A percentile compares a stretch with the other conserved stretches of the same genome.
phyloP scores from a whole-genome alignment of 2,797 vertebrate species.

The Dallia pectoralis region DNA sequence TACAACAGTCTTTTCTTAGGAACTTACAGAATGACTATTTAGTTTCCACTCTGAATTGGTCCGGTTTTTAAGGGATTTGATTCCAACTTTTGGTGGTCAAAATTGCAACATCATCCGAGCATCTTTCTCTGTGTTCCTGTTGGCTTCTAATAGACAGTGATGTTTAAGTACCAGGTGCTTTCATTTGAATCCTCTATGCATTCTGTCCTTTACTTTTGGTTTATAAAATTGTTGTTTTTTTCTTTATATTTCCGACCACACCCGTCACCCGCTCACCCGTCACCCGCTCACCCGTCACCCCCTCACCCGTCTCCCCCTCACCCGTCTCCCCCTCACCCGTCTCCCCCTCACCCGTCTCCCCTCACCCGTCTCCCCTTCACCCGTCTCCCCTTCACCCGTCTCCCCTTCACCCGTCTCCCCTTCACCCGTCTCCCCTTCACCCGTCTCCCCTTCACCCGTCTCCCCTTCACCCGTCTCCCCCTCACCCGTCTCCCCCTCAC shows the following conservation, averaged over 20 bases:
- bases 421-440: not conserved
- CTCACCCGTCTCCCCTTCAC: not conserved
- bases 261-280: too few species aligned
- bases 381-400: not conserved
- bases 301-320: not conserved
- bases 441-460: not conserved
- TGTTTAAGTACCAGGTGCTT: not conserved
- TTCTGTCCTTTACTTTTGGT: not conserved
- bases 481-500: not conserved
- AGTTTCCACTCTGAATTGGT: too few species aligned
- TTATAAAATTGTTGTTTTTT: not conserved
- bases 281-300: not conserved
- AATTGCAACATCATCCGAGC: conserved; percentile 7
- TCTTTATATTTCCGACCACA: not conserved
- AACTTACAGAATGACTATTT: too few species aligned
- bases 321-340: too few species aligned
- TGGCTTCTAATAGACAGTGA: not conserved
- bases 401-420: not conserved
- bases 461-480: not conserved
- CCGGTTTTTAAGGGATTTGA: too few species aligned
- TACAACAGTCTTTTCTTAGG: too few species aligned
- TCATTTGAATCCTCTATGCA: not conserved
- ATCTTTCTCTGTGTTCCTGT: conserved; percentile 20
- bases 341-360: not conserved
- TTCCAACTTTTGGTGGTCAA: not conserved